Evolutionary conservation across 1,140 invertebrate genomes (phyloP), one percentile per base, ranked within the genome.

Genomic region (Euwallacea similis): DNA sequence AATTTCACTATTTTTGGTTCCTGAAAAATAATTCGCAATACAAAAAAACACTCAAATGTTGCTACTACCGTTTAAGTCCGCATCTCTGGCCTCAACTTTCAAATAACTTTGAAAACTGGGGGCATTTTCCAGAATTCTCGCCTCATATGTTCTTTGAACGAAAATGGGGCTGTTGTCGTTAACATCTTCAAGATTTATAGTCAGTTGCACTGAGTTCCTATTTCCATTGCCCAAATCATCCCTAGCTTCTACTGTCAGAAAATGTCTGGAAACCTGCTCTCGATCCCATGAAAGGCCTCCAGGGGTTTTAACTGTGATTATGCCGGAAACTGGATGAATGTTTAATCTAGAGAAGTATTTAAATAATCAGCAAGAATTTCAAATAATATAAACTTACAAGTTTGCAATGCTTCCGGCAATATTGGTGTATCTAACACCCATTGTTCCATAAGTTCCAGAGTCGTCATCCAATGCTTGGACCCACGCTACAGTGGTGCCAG

Each of bases 141-240:
- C 90, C 81, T 96, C 93, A 77, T 96, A 97, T 75, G 90, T 89
- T 47, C 87, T 89, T 72, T 93, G 92, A 0, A 91, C 79, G 78
- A 96, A 96, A 66, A 90, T 85, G 0, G 94, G 94, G 0, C 90
- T 85, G 79, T 96, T 95, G 79, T 96, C 93, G 78, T 96, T 96
- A 0, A 94, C 89, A 82, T 97, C 95, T 77, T 93, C 89, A 53
- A 97, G 88, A 68, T 92, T 90, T 2, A 98, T 86, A 4, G 93
- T 88, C 4, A 98, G 82, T 81, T 96, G 94, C 2, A 90, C 93
- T 0, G 93, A 93, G 77, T 96, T 96, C 67, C 91, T 85, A 81
- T 95, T 94, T 59, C 95, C 96, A 75, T 87, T 86, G 3, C 95
- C 94, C 55, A 91, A 82, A 82, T 93, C 91, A 80, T 98, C 96